phyloP scores from a whole-genome alignment of 2,797 vertebrate species.

The Synaphobranchus kaupii region DNA sequence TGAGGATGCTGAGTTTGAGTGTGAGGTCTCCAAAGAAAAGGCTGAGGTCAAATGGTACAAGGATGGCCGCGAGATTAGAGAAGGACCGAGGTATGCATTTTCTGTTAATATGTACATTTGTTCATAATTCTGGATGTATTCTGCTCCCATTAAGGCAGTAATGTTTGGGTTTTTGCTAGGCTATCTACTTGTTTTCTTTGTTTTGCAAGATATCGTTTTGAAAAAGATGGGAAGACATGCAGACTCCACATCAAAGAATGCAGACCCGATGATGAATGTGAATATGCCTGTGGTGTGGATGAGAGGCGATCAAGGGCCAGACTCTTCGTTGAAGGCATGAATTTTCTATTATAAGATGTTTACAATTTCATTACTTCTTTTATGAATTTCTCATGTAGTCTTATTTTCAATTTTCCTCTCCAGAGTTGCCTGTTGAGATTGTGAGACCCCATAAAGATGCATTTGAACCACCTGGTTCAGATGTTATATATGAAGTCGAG shows the following conservation, averaged over 20 bases:
- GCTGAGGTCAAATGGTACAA: conserved; percentile 93
- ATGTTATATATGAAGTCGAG: conserved; percentile 89
- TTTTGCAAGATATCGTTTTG: conserved; percentile 83
- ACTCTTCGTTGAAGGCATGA: conserved; percentile 92
- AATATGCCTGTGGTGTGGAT: conserved; percentile 96
- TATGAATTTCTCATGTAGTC: background rate
- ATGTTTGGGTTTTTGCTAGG: background rate
- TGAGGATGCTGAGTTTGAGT: conserved; percentile 89
- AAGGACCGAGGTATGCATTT: conserved; percentile 85
- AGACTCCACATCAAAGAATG: conserved; percentile 90
- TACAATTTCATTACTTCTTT: conserved; percentile 31
- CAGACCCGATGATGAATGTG: conserved; percentile 93
- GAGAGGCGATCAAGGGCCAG: conserved; percentile 90
- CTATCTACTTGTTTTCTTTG: conserved; percentile 20
- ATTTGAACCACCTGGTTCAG: conserved; percentile 87
- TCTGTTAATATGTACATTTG: conserved; percentile 24
- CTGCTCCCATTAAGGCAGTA: background rate
- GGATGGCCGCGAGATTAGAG: conserved; percentile 93
- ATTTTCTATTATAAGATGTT: background rate
- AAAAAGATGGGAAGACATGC: conserved; percentile 87
- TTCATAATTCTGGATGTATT: background rate
- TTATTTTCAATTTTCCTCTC: conserved; percentile 43
- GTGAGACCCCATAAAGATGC: conserved; percentile 87
- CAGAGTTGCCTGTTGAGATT: conserved; percentile 95
- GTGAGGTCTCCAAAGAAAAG: conserved; percentile 93